Percentiles rank a stretch among this genome's conserved stretches.
Evolutionary conservation across 2,113 vertebrate genomes (phyloP).

Genomic region (Halcyon malimbica): DNA sequence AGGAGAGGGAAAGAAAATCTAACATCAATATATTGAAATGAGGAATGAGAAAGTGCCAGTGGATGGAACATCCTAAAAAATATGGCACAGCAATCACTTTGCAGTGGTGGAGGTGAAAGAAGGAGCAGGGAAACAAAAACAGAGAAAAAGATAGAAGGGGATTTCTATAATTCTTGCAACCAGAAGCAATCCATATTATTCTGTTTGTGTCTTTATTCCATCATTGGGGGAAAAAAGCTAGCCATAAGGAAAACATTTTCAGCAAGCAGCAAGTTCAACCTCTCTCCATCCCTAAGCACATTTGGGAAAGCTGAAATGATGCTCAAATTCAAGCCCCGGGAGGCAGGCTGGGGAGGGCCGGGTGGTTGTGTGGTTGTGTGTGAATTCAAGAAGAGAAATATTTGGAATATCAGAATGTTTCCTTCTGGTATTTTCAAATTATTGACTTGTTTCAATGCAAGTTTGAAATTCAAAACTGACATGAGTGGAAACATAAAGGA

Average conservation of each 20-base stretch:
- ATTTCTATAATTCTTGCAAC: neutral
- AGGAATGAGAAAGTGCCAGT: neutral
- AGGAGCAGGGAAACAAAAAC: rapidly evolving
- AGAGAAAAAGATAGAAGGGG: neutral
- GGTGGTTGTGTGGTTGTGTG: no score
- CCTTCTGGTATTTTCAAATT: neutral
- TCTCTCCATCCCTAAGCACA: neutral
- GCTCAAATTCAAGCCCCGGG: neutral
- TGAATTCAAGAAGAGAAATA: neutral
- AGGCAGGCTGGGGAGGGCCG: neutral
- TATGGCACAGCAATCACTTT: rapidly evolving
- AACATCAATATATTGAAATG: neutral
- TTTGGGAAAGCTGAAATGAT: neutral
- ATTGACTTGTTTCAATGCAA: neutral
- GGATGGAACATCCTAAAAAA: neutral
- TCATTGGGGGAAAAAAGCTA: neutral
- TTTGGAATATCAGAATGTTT: neutral
- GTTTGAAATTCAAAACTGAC: neutral
- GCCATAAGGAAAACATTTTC: neutral
- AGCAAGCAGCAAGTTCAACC: neutral
- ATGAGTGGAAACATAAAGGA: neutral
- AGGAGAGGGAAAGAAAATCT: neutral
- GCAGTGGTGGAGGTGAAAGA: neutral
- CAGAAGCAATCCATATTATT: neutral
- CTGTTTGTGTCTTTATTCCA: neutral